Evolutionary conservation across 1,140 invertebrate species (phyloP), one percentile per base, ranked within the genome.

Genomic region (Danaus plexippus): DNA sequence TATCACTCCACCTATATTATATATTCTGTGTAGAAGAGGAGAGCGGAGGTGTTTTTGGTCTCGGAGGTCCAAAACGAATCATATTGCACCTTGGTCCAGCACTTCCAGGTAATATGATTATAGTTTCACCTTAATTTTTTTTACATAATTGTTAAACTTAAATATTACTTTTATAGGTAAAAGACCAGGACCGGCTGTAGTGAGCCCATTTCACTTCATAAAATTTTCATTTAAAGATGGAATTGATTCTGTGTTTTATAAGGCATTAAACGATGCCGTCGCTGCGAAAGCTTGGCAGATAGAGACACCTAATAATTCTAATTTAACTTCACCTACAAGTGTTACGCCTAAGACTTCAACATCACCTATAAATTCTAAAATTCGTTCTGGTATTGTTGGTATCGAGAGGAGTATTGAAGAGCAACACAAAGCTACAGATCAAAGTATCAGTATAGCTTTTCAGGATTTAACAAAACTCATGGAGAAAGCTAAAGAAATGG

Each of bases 401-500:
- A 99, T 99, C 75, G 97, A 99, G 85, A 91, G 95, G 71, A 93
- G 94, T 69, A 90, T 99, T 50, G 92, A 97, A 78, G 94, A 96
- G 71, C 94, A 96, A 74, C 94, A 97, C 44, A 93, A 94, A 80
- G 93, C 92, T 15, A 97, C 96, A 0, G 95, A 98, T 87, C 91
- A 94, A 71, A 96, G 94, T 79, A 99, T 99, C 67, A 93, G 90
- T 18, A 88, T 93, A 61, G 97, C 98, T 11, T 99, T 99, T 88
- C 93, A 99, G 88, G 98, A 99, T 89, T 89, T 99, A 12, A 95
- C 89, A 72, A 96, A 96, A 75, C 88, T 99, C 0, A 99, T 99
- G 94, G 91, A 91, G 55, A 97, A 97, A 91, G 97, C 98, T 5
- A 96, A 98, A 88, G 97, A 99, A 63, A 99, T 99, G 98, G 97